phyloP scores from a whole-genome alignment of 35 echinoderm and acorn worm genomes.

The Acanthaster planci region DNA sequence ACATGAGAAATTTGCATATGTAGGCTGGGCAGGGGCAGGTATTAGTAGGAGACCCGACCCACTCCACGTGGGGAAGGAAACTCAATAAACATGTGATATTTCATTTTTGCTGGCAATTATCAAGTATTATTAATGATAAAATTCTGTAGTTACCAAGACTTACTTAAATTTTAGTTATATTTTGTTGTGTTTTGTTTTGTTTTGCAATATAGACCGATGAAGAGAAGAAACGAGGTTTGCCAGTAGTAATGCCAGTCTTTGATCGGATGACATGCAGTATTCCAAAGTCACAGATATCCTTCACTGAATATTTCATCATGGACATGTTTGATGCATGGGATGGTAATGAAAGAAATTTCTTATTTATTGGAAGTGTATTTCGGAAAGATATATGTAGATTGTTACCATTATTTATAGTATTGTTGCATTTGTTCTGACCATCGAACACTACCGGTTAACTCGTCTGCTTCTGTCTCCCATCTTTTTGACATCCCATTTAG shows the following conservation, averaged over 20 bases:
- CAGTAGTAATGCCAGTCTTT: slow-evolving; percentile 98
- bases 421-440: background rate
- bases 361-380: background rate
- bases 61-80: too few species aligned
- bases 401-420: background rate
- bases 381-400: background rate
- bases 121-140: too few species aligned
- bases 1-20: too few species aligned
- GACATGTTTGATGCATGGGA: slow-evolving; percentile 99
- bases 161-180: too few species aligned
- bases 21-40: too few species aligned
- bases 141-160: too few species aligned
- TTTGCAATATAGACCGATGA: slow-evolving; percentile 83
- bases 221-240: slow-evolving; percentile 84
- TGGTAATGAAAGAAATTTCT: slow-evolving; percentile 50
- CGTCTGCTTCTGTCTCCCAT: background rate
- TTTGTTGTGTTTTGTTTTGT: too few species aligned
- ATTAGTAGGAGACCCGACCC: too few species aligned
- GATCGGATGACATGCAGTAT: slow-evolving; percentile 77
- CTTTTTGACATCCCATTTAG: background rate
- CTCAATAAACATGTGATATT: too few species aligned
- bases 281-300: slow-evolving; percentile 95
- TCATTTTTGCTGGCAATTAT: too few species aligned
- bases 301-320: slow-evolving; percentile 98
- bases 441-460: background rate